Conservation (phyloP, 1,140 invertebrate species). For the Muscidifurax raptorellus region DNA sequence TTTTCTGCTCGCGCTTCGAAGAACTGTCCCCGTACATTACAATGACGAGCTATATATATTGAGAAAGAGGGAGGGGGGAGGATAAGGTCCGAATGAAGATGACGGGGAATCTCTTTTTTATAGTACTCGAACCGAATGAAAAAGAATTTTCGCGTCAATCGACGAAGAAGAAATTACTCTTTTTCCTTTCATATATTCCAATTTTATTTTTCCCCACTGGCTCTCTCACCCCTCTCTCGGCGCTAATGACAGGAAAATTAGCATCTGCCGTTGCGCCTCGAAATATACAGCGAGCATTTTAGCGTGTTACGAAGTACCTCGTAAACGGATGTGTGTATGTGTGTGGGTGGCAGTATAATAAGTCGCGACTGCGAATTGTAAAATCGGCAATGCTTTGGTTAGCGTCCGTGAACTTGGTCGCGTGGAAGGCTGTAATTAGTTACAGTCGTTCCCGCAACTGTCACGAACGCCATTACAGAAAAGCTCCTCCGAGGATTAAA, state of each 20-base stretch:
- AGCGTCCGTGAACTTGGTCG: neutral
- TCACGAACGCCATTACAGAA: slow-evolving; percentile 7
- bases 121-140: neutral
- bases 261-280: neutral
- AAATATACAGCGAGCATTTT: neutral
- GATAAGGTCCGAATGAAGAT: neutral
- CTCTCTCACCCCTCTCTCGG: too few relatives aligned
- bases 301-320: neutral
- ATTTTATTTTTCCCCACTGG: neutral
- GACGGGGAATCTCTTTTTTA: neutral
- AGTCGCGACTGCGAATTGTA: neutral
- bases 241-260: neutral
- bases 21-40: slow-evolving; percentile 9
- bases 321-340: too few relatives aligned
- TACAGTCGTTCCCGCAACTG: neutral
- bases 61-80: neutral
- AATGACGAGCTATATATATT: neutral
- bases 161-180: too few relatives aligned
- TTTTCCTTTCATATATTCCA: too few relatives aligned
- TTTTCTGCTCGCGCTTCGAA: slow-evolving; percentile 28
- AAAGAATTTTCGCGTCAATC: neutral
- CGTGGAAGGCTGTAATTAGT: neutral
- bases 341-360: too few relatives aligned
- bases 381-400: neutral
- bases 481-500: neutral